Conservation (phyloP, 2,113 vertebrate species). For the Stictonetta naevosa region DNA sequence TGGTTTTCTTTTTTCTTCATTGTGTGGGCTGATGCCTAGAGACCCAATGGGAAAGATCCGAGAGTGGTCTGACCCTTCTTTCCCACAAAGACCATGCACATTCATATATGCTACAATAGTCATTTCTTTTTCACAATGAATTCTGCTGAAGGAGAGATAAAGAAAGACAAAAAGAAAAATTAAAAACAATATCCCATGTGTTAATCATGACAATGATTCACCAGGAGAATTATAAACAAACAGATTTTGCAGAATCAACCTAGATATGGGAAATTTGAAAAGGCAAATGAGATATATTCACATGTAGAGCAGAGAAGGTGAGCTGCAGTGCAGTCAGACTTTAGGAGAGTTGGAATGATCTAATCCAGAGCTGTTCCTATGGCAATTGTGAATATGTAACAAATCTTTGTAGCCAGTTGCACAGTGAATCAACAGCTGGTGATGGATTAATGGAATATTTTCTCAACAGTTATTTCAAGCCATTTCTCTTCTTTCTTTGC, state of each 20-base stretch:
- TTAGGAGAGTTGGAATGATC: neutral
- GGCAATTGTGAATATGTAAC: conserved; percentile 8
- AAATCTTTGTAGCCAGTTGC: neutral
- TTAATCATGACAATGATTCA: neutral
- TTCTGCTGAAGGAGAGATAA: neutral
- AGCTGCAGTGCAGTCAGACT: neutral
- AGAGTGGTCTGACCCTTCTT: neutral
- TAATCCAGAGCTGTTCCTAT: neutral
- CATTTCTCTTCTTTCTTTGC: neutral
- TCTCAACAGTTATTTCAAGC: neutral
- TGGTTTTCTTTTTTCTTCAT: neutral
- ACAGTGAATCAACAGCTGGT: conserved; percentile 17
- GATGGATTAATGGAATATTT: conserved; percentile 51
- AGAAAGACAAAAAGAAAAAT: neutral
- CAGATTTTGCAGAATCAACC: neutral
- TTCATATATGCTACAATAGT: neutral
- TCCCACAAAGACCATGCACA: neutral
- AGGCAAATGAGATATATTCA: neutral
- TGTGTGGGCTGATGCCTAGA: neutral
- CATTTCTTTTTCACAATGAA: neutral
- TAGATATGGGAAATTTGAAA: neutral
- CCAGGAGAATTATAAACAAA: neutral
- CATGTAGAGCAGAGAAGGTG: neutral
- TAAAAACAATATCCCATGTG: neutral
- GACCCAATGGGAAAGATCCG: neutral